A percentile compares a stretch with the other conserved stretches of the same genome.
Evolutionary conservation across 92 coral and sea anemone genomes (phyloP).

Genomic region (Zoanthus sociatus): DNA sequence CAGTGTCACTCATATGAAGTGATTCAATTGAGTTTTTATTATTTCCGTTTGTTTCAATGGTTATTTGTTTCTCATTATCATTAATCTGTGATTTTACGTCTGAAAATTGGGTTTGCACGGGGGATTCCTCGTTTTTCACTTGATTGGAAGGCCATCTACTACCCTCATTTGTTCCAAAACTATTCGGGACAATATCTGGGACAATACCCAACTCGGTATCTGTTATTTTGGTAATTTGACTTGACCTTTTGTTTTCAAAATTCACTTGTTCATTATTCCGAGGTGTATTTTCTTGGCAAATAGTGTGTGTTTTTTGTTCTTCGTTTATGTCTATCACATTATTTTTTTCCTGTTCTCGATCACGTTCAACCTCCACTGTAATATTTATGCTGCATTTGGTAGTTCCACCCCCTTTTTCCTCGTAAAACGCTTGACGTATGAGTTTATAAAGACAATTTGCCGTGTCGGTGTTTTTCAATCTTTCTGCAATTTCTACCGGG

Average conservation of each 20-base stretch:
- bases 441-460: slow-evolving; percentile 65
- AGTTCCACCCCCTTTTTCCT: slow-evolving; percentile 18
- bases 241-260: slow-evolving; percentile 17
- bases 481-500: slow-evolving; percentile 70
- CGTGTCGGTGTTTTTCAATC: slow-evolving; percentile 57
- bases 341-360: background rate
- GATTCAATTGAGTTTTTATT: background rate
- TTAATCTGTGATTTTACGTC: background rate
- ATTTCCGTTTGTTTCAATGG: background rate
- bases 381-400: slow-evolving; percentile 63
- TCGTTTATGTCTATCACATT: slow-evolving; percentile 17
- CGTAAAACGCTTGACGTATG: slow-evolving; percentile 44
- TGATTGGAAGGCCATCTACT: background rate
- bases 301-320: slow-evolving; percentile 51
- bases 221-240: background rate
- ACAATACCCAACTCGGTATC: background rate
- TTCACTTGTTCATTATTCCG: slow-evolving; percentile 9
- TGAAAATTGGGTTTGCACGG: background rate
- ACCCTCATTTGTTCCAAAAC: background rate
- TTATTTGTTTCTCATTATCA: background rate
- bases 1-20: background rate
- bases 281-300: background rate
- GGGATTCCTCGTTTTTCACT: background rate
- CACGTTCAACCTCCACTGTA: slow-evolving; percentile 35
- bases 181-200: background rate